Evolutionary conservation across 2,113 vertebrate genomes (phyloP), one percentile per base, ranked within the genome.

Genomic region (Lampris incognitus): DNA sequence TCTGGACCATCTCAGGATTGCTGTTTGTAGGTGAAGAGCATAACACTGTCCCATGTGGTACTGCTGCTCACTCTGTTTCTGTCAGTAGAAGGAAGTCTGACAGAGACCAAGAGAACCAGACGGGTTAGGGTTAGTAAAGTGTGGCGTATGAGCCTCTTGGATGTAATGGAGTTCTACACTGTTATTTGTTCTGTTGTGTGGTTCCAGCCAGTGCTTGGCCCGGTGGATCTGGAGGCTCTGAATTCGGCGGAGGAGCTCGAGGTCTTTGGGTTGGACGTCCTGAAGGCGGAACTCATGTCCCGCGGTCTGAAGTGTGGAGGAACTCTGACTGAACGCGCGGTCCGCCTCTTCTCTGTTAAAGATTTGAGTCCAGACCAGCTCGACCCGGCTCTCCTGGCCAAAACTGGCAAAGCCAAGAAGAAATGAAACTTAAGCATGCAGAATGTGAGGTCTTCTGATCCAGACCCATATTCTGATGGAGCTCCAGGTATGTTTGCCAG

Each of bases 281-380:
- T 99, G 82, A 99, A 99, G 86, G 74, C 73, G 62, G 94, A 95
- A 4, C 88, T 99, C 50, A 86, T 86, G 91, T 76, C 82, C 6
- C 87, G 95, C 1, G 97, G 97, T 13, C 77, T 99, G 80, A 99
- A 99, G 81, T 99, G 98, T 0, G 98, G 98, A 6, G 98, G 97
- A 1, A 96, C 96, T 0, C 89, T 99, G 39, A 90, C 91, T 24
- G 96, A 99, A 82, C 95, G 97, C 0, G 97, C 97, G 0, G 82
- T 91, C 0, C 92, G 98, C 0, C 97, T 99, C 40, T 97, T 96
- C 83, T 94, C 96, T 0, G 81, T 96, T 83, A 89, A 91, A 79
- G 97, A 96, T 8, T 89, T 97, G 39, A 67, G 76, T 0, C 89
- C 72, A 54, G 95, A 95, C 2, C 94, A 95, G 85, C 96, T 98